Evolutionary conservation across 2,113 vertebrate species (phyloP).

Genomic region (Daubentonia madagascariensis): DNA sequence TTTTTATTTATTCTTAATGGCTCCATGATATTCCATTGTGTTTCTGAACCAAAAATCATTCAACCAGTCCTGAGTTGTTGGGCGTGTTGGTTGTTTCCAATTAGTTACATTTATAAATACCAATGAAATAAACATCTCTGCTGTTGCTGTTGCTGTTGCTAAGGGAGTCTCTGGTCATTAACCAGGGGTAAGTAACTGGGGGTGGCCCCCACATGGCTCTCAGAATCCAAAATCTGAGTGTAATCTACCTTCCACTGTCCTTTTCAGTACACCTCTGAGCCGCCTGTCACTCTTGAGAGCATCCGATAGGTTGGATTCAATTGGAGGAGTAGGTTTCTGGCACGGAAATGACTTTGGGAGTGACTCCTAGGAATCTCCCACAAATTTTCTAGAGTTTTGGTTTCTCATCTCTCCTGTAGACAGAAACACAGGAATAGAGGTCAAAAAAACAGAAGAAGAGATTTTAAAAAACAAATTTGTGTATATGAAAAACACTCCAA

Average conservation of each 20-base stretch:
- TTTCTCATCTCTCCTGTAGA: not conserved
- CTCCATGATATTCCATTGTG: not conserved
- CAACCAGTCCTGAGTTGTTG: not conserved
- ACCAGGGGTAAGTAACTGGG: fast-evolving
- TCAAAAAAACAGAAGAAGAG: not conserved
- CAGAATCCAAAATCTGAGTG: not conserved
- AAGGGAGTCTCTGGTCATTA: not conserved
- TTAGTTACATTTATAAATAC: not conserved
- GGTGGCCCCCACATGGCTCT: fast-evolving
- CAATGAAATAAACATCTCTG: not conserved
- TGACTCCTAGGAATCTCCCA: not conserved
- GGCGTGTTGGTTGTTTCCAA: not conserved
- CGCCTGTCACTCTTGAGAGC: not conserved
- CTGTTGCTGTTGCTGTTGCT: fast-evolving
- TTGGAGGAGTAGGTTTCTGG: not conserved
- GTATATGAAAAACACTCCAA: not conserved
- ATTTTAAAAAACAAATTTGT: not conserved
- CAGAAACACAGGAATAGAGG: not conserved
- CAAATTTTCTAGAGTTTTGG: not conserved
- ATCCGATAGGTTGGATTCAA: not conserved
- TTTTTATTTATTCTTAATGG: not conserved
- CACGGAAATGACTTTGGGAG: too few species aligned
- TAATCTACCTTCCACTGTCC: not conserved
- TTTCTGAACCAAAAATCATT: not conserved
- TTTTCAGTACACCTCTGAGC: not conserved